A percentile compares a stretch with the other conserved stretches of the same genome.
Evolutionary conservation across 2,797 vertebrate genomes (phyloP).

Genomic region (Cephalopachus bancanus): DNA sequence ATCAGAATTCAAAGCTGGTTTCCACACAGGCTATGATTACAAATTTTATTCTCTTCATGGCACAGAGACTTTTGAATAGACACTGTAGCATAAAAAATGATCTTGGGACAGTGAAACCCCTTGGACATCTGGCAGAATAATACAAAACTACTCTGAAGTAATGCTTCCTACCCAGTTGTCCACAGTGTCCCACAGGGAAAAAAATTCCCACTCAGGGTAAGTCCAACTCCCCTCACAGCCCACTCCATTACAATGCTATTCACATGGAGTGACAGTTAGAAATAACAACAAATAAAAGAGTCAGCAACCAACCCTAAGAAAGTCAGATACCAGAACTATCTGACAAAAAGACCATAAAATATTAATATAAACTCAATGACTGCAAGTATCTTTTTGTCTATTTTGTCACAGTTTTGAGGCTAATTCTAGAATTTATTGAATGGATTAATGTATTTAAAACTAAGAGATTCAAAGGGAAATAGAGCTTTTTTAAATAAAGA

Average conservation of each 20-base stretch:
- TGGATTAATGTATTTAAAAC: background rate
- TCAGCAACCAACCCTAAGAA: background rate
- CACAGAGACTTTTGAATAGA: background rate
- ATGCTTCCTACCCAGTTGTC: background rate
- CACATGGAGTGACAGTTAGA: background rate
- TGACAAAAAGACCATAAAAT: background rate
- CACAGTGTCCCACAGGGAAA: background rate
- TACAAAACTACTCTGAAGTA: background rate
- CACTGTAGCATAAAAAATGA: background rate
- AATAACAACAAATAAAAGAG: background rate
- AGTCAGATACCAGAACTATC: background rate
- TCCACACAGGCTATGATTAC: background rate
- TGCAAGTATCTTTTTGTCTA: background rate
- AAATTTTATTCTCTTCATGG: background rate
- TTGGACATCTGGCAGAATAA: background rate
- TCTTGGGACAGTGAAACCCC: background rate
- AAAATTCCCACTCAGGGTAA: background rate
- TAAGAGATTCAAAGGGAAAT: background rate
- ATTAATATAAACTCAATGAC: background rate
- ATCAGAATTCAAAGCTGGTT: background rate
- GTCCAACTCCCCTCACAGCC: too few species aligned
- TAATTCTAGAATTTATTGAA: slow-evolving; percentile 2
- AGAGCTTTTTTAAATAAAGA: background rate
- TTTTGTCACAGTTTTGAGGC: background rate
- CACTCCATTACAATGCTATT: background rate